These are phyloP conservation scores for Falco rusticolus DNA, from an alignment of 2,797 vertebrate genomes.

Conservation along the genomic window DNA sequence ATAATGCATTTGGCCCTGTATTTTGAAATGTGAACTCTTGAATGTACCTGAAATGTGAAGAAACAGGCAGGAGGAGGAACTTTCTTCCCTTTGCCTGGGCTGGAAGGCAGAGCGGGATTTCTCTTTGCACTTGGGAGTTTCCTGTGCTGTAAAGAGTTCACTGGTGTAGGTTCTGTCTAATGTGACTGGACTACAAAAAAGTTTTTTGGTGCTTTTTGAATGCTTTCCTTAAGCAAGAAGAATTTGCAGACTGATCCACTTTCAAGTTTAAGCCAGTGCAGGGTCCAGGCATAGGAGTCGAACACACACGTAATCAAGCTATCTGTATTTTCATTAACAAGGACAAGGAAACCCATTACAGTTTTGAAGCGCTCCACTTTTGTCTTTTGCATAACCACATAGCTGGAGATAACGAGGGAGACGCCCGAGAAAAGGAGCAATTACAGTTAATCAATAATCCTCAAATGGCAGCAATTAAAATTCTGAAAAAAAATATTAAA, in stretches of 20 bases:
- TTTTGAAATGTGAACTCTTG: neutral
- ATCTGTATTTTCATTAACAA: neutral
- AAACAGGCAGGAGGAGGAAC: neutral
- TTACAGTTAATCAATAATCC: slow-evolving; percentile 56
- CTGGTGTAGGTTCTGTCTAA: neutral
- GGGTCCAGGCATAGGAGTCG: neutral
- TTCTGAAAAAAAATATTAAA: neutral
- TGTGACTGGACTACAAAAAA: neutral
- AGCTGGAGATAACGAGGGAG: neutral
- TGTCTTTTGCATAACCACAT: neutral
- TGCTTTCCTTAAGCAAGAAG: neutral
- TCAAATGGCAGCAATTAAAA: slow-evolving; percentile 57
- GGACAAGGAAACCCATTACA: neutral
- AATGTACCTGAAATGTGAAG: neutral
- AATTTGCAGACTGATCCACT: neutral
- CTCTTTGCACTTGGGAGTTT: neutral
- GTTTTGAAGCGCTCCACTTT: neutral
- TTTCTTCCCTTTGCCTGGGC: neutral
- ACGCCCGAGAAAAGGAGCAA: slow-evolving; percentile 27
- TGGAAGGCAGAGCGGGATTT: neutral
- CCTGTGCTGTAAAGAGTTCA: neutral
- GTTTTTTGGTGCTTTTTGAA: neutral
- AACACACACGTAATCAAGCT: neutral
- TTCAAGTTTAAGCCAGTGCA: neutral
- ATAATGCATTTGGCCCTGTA: neutral